phyloP scores from a whole-genome alignment of 2,113 vertebrate species.

The Sphaerodactylus townsendi region DNA sequence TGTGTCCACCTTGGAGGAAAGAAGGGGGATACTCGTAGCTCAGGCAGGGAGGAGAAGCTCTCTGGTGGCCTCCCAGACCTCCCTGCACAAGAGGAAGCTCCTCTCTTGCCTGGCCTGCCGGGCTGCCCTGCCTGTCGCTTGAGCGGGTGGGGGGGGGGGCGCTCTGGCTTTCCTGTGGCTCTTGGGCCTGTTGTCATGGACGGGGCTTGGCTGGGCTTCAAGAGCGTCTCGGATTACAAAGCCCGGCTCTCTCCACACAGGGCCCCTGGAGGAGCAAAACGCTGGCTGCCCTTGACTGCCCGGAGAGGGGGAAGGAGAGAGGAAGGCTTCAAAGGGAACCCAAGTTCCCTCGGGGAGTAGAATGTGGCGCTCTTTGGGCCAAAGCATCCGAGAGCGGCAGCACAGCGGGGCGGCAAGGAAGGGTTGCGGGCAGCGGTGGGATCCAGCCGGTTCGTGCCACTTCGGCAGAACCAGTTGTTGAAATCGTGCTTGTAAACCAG shows the following conservation, averaged over 20 bases:
- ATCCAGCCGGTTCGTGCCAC: too few relatives aligned
- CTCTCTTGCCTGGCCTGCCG: too few relatives aligned
- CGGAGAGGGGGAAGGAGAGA: too few relatives aligned
- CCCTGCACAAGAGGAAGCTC: not conserved
- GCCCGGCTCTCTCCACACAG: not conserved
- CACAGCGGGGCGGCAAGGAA: not conserved
- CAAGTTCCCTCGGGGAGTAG: not conserved
- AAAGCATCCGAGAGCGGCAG: not conserved
- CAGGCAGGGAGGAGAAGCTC: too few relatives aligned
- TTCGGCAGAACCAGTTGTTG: too few relatives aligned
- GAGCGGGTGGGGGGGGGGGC: not conserved
- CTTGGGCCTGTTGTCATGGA: not conserved
- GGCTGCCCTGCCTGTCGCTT: not conserved
- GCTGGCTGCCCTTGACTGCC: not conserved
- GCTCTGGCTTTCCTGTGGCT: not conserved
- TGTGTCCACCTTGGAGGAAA: not conserved
- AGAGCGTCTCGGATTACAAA: not conserved
- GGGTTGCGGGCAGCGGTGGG: not conserved
- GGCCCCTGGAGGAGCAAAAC: not conserved
- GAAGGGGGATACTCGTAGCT: not conserved
- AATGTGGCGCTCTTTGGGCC: not conserved
- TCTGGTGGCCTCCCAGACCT: not conserved
- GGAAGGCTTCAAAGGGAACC: not conserved
- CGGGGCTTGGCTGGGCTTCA: not conserved
- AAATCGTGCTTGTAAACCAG: too few relatives aligned